Conservation (phyloP, 1,140 invertebrate genomes). For the Paralvinella palmiformis region DNA sequence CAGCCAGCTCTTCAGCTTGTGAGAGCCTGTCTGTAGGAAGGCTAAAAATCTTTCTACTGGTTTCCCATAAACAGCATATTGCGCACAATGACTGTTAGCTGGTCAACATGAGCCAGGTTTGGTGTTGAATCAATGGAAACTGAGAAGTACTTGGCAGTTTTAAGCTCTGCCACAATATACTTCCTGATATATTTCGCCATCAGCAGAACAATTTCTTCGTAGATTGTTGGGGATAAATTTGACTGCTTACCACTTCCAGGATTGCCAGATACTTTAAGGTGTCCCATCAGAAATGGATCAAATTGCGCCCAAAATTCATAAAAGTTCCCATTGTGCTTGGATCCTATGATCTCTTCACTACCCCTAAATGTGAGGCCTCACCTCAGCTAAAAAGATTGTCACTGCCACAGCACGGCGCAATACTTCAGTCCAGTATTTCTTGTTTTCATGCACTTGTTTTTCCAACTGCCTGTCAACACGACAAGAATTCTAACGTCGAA, state of each 20-base stretch:
- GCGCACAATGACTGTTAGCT: neutral
- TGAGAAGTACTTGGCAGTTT: neutral
- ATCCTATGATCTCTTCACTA: neutral
- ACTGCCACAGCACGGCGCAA: too few species aligned
- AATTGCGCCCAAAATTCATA: neutral
- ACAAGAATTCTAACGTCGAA: too few species aligned
- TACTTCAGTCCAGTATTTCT: too few species aligned
- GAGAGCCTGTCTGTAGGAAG: constrained; percentile 3
- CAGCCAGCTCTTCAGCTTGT: neutral
- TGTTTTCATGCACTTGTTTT: too few species aligned
- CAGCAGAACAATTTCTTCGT: constrained; percentile 8
- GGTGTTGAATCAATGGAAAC: constrained; percentile 7
- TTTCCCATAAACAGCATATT: neutral
- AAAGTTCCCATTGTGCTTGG: neutral
- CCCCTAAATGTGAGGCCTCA: neutral
- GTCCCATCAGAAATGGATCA: neutral
- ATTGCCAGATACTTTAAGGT: constrained; percentile 7
- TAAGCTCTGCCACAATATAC: neutral
- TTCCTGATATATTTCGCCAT: constrained; percentile 7
- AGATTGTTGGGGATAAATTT: constrained; percentile 3
- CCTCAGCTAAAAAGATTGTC: neutral
- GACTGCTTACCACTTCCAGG: neutral
- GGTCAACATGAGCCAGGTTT: neutral
- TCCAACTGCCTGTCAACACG: too few species aligned
- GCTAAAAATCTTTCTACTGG: constrained; percentile 9